Evolutionary conservation across 2,888 invertebrate species (phyloP).

Genomic region (Gastracanthus pulcherrimus): DNA sequence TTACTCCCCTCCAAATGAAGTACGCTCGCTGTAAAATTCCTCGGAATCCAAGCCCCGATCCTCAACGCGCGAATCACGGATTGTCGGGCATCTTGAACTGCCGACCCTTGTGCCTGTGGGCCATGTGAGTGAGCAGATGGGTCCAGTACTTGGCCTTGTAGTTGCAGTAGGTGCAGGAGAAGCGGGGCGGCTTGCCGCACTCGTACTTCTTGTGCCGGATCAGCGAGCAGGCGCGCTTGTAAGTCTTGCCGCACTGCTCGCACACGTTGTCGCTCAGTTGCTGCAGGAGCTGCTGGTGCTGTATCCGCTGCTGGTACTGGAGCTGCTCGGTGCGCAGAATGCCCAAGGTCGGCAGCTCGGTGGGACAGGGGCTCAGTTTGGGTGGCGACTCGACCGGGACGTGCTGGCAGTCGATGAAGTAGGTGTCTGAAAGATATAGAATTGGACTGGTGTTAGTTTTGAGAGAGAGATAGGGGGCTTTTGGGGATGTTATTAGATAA

Average conservation of each 20-base stretch:
- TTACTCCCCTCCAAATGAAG: no score
- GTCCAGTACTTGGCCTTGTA: constrained; percentile 70
- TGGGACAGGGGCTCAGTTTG: no score
- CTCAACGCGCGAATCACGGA: no score
- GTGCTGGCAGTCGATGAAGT: constrained; percentile 13
- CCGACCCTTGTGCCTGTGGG: background rate
- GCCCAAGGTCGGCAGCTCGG: no score
- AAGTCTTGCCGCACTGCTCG: constrained; percentile 37
- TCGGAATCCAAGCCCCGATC: no score
- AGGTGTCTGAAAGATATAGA: constrained; percentile 24
- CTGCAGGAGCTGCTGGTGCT: background rate
- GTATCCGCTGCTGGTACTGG: no score
- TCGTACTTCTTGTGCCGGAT: constrained; percentile 52
- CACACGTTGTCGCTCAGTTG: background rate
- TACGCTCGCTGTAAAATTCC: no score
- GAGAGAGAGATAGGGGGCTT: background rate
- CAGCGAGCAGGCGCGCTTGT: constrained; percentile 40
- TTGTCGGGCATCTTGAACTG: no score
- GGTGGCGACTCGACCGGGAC: background rate
- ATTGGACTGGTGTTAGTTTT: background rate
- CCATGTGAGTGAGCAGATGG: constrained; percentile 57
- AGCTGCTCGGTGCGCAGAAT: background rate
- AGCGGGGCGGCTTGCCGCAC: constrained; percentile 74
- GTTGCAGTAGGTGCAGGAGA: constrained; percentile 70
- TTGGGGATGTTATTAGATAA: background rate